Evolutionary conservation across 2,888 invertebrate genomes (phyloP).

Genomic region (Parnassius glacialis): DNA sequence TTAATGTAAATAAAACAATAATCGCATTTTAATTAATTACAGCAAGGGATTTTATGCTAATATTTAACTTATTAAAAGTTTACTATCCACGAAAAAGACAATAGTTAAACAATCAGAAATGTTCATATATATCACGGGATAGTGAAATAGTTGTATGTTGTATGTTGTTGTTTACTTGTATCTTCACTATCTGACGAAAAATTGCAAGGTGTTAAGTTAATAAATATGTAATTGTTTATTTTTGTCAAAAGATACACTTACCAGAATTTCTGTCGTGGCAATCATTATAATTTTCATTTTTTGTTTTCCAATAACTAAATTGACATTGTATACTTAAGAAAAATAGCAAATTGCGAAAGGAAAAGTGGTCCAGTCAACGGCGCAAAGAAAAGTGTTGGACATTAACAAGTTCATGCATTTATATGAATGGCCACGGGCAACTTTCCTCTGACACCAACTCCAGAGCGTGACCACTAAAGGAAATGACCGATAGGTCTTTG

Average conservation of each 20-base stretch:
- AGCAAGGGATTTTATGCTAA: too few relatives aligned
- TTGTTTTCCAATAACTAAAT: constrained; percentile 32
- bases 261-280: constrained; percentile 63
- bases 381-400: constrained; percentile 67
- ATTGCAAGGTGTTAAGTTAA: too few relatives aligned
- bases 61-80: too few relatives aligned
- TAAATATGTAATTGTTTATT: too few relatives aligned
- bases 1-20: too few relatives aligned
- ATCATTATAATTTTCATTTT: constrained; percentile 41
- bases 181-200: too few relatives aligned
- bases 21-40: too few relatives aligned
- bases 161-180: too few relatives aligned
- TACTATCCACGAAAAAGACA: too few relatives aligned
- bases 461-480: constrained; percentile 59
- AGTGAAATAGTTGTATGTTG: too few relatives aligned
- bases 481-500: constrained; percentile 76
- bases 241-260: constrained; percentile 43
- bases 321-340: constrained; percentile 57
- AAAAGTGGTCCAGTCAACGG: constrained; percentile 64
- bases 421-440: constrained; percentile 64
- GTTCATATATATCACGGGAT: too few relatives aligned
- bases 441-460: constrained; percentile 62
- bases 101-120: too few relatives aligned
- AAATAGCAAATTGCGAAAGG: constrained; percentile 57
- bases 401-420: constrained; percentile 77